Evolutionary conservation across 2,113 vertebrate species (phyloP).

Genomic region (Gallinago undulata): DNA sequence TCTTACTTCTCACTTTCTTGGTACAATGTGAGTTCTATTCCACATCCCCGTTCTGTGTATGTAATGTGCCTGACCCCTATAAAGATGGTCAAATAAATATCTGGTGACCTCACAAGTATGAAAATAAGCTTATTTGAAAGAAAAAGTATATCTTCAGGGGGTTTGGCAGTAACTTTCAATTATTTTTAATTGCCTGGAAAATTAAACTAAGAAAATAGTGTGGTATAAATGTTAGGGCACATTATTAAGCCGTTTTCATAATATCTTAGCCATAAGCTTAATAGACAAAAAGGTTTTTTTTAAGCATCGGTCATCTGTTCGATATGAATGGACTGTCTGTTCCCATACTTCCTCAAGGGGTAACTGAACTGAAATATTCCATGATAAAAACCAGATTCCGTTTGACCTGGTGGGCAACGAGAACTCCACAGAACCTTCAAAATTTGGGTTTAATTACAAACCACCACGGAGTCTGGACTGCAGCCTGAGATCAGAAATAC

Average conservation of each 20-base stretch:
- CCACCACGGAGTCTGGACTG: conserved; percentile 15
- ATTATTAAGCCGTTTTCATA: conserved; percentile 59
- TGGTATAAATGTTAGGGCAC: conserved; percentile 53
- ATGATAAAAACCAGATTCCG: conserved; percentile 61
- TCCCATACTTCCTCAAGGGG: conserved; percentile 61
- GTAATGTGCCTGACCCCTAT: conserved; percentile 52
- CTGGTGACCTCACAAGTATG: conserved; percentile 61
- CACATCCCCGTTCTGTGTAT: not conserved
- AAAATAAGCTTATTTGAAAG: conserved; percentile 64
- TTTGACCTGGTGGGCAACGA: conserved; percentile 33
- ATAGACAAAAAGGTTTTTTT: conserved; percentile 49
- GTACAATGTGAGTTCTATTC: conserved; percentile 53
- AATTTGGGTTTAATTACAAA: conserved; percentile 59
- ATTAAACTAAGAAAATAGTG: conserved; percentile 61
- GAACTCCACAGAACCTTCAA: conserved; percentile 46
- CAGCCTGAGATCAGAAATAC: conserved; percentile 29
- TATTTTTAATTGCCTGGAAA: conserved; percentile 75
- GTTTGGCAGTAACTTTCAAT: conserved; percentile 68
- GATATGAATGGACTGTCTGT: conserved; percentile 65
- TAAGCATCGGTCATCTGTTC: conserved; percentile 42
- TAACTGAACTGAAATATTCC: conserved; percentile 24
- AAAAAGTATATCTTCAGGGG: conserved; percentile 66
- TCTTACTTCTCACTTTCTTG: not conserved
- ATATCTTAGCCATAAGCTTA: conserved; percentile 50
- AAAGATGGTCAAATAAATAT: conserved; percentile 69